These are phyloP conservation scores for Phaenicophaeus curvirostris DNA, from an alignment of 2,797 vertebrate species.

Conservation along the genomic window DNA sequence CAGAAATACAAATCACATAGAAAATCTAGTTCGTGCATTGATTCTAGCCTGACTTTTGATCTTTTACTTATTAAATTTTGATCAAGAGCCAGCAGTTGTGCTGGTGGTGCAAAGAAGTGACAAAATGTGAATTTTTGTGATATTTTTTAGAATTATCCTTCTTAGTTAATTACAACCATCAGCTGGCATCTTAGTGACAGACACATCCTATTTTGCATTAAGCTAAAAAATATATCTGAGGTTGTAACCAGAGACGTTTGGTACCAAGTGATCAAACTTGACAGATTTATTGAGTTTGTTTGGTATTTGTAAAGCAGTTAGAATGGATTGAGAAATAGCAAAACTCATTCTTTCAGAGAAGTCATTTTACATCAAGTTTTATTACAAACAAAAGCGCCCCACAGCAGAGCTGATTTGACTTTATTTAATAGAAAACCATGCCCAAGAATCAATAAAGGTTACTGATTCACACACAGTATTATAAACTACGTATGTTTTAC, in stretches of 20 bases:
- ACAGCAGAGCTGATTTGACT: constrained; percentile 5
- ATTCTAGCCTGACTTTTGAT: not conserved
- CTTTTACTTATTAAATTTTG: not conserved
- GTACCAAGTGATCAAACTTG: not conserved
- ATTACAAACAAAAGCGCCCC: not conserved
- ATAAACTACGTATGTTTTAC: constrained; percentile 6
- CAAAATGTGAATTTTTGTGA: not conserved
- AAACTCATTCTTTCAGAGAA: constrained; percentile 44
- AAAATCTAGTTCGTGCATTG: not conserved
- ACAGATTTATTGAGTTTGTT: constrained; percentile 41
- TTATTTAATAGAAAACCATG: not conserved
- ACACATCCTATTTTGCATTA: not conserved
- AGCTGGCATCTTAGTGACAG: not conserved
- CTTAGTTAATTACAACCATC: not conserved
- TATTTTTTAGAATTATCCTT: not conserved
- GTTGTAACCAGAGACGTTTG: not conserved
- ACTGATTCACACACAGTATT: constrained; percentile 11
- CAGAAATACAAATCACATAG: not conserved
- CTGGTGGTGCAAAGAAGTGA: not conserved
- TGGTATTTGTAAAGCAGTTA: constrained; percentile 45
- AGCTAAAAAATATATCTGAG: not conserved
- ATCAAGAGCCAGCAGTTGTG: not conserved
- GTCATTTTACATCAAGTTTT: constrained; percentile 51
- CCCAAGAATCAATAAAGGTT: constrained; percentile 25
- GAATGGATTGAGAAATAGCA: constrained; percentile 33